Percentiles rank a stretch among this genome's conserved stretches.
phyloP scores from a whole-genome alignment of 2,797 vertebrate species.

The Melanotaenia boesemani region DNA sequence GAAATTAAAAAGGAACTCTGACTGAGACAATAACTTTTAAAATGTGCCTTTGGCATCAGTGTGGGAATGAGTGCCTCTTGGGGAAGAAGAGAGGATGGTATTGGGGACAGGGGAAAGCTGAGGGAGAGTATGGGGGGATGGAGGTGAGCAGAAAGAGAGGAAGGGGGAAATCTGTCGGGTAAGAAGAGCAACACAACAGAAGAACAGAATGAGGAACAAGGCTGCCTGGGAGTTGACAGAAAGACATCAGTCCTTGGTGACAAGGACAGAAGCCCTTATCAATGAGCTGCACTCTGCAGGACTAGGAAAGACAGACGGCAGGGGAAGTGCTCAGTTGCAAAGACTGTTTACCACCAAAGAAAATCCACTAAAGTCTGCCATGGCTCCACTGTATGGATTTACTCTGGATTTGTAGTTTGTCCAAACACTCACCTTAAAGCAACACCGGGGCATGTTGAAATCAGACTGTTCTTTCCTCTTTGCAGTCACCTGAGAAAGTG shows the following conservation, averaged over 20 bases:
- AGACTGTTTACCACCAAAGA: slow-evolving; percentile 57
- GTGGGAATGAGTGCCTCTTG: slow-evolving; percentile 20
- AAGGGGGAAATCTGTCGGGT: slow-evolving; percentile 64
- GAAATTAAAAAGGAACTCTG: slow-evolving; percentile 36
- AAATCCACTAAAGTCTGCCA: slow-evolving; percentile 54
- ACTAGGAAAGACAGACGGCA: slow-evolving; percentile 30
- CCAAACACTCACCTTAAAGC: slow-evolving; percentile 31
- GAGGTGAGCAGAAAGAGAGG: slow-evolving; percentile 12
- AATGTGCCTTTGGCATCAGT: slow-evolving; percentile 13
- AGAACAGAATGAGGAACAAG: slow-evolving; percentile 72
- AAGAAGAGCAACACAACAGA: slow-evolving; percentile 62
- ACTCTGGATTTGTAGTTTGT: slow-evolving; percentile 48
- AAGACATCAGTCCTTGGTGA: slow-evolving; percentile 78
- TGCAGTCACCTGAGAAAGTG: slow-evolving; percentile 7
- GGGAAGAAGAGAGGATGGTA: slow-evolving; percentile 15
- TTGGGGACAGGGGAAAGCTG: slow-evolving; percentile 16
- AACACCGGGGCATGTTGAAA: slow-evolving; percentile 21
- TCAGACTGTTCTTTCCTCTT: background rate
- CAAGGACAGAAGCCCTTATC: slow-evolving; percentile 80
- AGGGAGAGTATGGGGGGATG: slow-evolving; percentile 1
- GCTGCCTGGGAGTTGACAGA: slow-evolving; percentile 76
- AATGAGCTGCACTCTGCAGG: slow-evolving; percentile 62
- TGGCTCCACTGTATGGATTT: slow-evolving; percentile 46
- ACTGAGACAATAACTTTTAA: slow-evolving; percentile 59
- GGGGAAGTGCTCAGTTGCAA: slow-evolving; percentile 20